phyloP scores from a whole-genome alignment of 1,140 invertebrate genomes.

The Leptoteleia sp. region DNA sequence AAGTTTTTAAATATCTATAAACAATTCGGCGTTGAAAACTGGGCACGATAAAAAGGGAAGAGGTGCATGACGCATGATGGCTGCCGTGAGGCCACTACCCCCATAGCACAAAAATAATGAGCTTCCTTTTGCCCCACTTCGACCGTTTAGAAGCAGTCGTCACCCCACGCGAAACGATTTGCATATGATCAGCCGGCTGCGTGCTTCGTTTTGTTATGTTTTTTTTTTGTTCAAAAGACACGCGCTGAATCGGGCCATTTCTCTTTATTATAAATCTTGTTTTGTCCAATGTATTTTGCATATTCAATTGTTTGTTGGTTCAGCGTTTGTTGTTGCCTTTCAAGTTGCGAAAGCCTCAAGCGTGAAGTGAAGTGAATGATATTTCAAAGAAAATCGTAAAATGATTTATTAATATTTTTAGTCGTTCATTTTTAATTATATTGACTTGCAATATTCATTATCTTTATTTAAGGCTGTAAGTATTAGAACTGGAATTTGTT shows the following conservation, averaged over 20 bases:
- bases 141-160: slow-evolving; percentile 55
- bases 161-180: slow-evolving; percentile 77
- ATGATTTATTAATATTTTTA: too few species aligned
- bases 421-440: too few species aligned
- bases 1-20: slow-evolving; percentile 55
- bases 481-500: too few species aligned
- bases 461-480: too few species aligned
- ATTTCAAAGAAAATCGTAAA: too few species aligned
- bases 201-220: slow-evolving; percentile 69
- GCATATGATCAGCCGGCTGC: slow-evolving; percentile 75
- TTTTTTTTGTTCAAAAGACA: slow-evolving; percentile 66
- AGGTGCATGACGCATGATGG: slow-evolving; percentile 75
- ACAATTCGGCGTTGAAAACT: slow-evolving; percentile 51
- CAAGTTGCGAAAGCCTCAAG: too few species aligned
- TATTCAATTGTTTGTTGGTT: slow-evolving; percentile 58
- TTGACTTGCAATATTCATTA: too few species aligned
- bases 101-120: slow-evolving; percentile 74
- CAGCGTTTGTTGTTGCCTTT: slow-evolving; percentile 28
- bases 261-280: slow-evolving; percentile 65
- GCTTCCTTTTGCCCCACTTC: slow-evolving; percentile 71
- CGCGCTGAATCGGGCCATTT: slow-evolving; percentile 69
- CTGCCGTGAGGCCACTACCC: slow-evolving; percentile 70
- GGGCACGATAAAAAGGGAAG: slow-evolving; percentile 41
- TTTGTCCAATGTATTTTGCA: slow-evolving; percentile 55
- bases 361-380: too few species aligned